These are phyloP conservation scores for Pyrrhia umbra DNA, from an alignment of 2,888 invertebrate species.

Conservation along the genomic window DNA sequence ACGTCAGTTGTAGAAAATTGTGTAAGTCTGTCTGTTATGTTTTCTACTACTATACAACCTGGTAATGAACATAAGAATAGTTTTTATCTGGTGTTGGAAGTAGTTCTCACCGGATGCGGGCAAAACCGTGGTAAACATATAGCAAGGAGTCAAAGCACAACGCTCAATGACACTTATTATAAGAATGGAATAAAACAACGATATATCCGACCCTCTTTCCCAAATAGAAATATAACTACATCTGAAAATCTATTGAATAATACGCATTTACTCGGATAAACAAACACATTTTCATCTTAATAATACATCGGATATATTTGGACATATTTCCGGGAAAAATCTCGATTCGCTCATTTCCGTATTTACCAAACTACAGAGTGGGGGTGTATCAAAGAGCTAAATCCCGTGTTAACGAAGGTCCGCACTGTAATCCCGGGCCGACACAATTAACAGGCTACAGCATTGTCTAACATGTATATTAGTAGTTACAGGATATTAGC, in stretches of 20 bases:
- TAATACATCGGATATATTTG: slow-evolving; percentile 32
- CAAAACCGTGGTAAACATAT: too few species aligned
- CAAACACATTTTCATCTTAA: slow-evolving; percentile 27
- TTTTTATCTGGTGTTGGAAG: too few species aligned
- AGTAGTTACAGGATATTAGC: slow-evolving; percentile 54
- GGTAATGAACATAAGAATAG: too few species aligned
- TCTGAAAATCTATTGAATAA: neutral
- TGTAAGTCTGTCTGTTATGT: too few species aligned
- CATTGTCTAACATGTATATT: slow-evolving; percentile 63
- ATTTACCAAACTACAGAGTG: slow-evolving; percentile 56
- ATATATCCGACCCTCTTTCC: neutral
- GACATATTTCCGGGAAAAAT: slow-evolving; percentile 49
- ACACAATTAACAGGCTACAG: slow-evolving; percentile 78
- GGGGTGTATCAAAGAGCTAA: slow-evolving; percentile 75
- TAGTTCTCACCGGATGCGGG: too few species aligned
- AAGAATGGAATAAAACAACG: neutral
- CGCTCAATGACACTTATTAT: neutral
- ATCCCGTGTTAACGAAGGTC: slow-evolving; percentile 81
- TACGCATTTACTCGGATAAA: slow-evolving; percentile 13
- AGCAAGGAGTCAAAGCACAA: neutral
- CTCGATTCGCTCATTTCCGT: slow-evolving; percentile 49
- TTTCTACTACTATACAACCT: too few species aligned
- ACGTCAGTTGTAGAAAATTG: too few species aligned
- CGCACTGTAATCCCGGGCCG: slow-evolving; percentile 73
- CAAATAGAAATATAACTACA: too few species aligned